Base-by-base conservation (phyloP, 2,113 vertebrate genomes). In the Mungos mungo region DNA sequence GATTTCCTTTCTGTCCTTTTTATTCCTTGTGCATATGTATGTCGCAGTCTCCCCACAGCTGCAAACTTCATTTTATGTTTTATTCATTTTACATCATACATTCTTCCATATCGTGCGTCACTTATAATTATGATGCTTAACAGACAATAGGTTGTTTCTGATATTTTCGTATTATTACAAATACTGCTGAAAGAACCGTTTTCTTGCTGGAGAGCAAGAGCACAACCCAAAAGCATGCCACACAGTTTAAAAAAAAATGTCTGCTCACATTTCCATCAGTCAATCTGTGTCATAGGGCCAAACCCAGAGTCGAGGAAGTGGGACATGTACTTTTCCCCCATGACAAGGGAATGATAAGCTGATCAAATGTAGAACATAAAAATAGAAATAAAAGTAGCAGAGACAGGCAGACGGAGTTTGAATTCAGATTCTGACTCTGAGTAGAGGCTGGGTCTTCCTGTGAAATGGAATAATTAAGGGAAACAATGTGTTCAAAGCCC, bases 81-180 rank as follows among this genome's bases (percentile, higher is more conserved):
- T 41, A 25, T 72, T 14, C 12, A 8, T 69, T 95, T 85, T 85
- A 35, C 23, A 25, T 88, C 41, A 21, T 50, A 12, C 76, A 41
- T 91, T 84, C 81, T 68, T 71, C 88, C 8, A 33, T 68, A 79
- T 45, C 82, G 6, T 35, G 2, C 41, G 29, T 93, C 80, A 57
- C 57, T 82, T 90, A 27, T 85, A 71, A 63, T 76, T 63, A 69
- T 82, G 85, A 80, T 93, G 23, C 86, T 89, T 77, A 89, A 81
- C 74, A 88, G 52, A 52, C 29, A 29, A n/a, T 81, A 80, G 29
- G 1, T 63, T 38, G 9, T 72, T 94, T 94, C 76, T 81, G 83
- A n/a, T 41, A 69, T 90, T 94, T 45, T 83, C 84, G 16, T 79
- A 52, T 76, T 80, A 71, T 92, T 72, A 52, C 66, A 93, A 85